These are phyloP conservation scores for Clarias batrachus DNA, from an alignment of 2,113 vertebrate genomes.

Conservation along the genomic window DNA sequence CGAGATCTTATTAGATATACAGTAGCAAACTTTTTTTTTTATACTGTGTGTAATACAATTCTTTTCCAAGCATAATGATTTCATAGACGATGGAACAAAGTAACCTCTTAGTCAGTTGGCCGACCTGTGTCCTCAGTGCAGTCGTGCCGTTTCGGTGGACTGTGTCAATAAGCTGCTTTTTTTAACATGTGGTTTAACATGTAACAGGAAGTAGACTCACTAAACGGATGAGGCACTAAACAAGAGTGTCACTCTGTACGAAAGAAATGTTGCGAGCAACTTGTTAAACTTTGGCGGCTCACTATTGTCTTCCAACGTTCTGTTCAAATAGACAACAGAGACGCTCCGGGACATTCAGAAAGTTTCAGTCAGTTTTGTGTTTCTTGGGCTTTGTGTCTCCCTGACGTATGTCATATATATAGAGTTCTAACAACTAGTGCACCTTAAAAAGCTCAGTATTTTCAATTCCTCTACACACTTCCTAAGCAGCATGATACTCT, in stretches of 20 bases:
- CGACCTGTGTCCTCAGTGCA: constrained; percentile 6
- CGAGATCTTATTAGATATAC: not conserved
- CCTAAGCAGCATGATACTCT: not conserved
- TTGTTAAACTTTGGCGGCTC: constrained; percentile 39
- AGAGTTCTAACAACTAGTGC: not conserved
- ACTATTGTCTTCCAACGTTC: not conserved
- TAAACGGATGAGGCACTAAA: constrained; percentile 38
- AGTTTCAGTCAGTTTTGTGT: not conserved
- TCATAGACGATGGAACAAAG: constrained; percentile 22
- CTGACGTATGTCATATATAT: not conserved
- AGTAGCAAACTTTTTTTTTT: no score
- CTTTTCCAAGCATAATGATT: not conserved
- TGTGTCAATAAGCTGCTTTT: not conserved
- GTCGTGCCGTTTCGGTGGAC: constrained; percentile 8
- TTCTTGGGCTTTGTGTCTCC: not conserved
- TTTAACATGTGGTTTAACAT: constrained; percentile 59
- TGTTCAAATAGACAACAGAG: not conserved
- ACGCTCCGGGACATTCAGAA: not conserved
- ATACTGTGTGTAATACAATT: not conserved
- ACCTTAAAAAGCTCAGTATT: constrained; percentile 28
- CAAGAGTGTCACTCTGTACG: constrained; percentile 53
- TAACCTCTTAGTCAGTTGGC: constrained; percentile 23
- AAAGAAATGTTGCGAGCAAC: constrained; percentile 36
- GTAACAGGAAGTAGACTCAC: constrained; percentile 66
- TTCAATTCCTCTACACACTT: constrained; percentile 33